phyloP scores from a whole-genome alignment of 2,888 invertebrate genomes.

The Omphaloscelis lunosa region DNA sequence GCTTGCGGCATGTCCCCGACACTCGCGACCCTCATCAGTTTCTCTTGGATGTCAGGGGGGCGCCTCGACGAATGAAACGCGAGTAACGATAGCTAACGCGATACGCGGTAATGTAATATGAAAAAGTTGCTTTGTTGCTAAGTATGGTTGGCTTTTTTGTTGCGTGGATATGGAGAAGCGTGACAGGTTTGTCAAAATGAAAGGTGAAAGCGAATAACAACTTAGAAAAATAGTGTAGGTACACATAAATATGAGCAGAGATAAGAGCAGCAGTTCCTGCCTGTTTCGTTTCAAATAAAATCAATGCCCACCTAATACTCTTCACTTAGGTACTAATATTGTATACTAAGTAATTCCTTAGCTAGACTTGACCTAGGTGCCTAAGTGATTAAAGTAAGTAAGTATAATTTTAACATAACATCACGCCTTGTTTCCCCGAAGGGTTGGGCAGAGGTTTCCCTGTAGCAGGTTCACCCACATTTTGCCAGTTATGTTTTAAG shows the following conservation, averaged over 20 bases:
- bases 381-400: too few relatives aligned
- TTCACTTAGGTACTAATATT: neutral
- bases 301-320: neutral
- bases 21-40: conserved; percentile 76
- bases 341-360: neutral
- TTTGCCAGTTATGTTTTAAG: too few relatives aligned
- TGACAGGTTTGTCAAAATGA: conserved; percentile 9
- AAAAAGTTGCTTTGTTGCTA: conserved; percentile 34
- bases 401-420: too few relatives aligned
- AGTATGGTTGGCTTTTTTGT: conserved; percentile 29
- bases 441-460: too few relatives aligned
- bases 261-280: neutral
- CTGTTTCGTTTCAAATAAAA: neutral
- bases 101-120: conserved; percentile 45
- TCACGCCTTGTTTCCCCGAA: too few relatives aligned
- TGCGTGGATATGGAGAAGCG: conserved; percentile 5
- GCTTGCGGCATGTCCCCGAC: conserved; percentile 71
- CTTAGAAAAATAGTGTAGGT: neutral
- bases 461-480: too few relatives aligned
- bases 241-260: neutral
- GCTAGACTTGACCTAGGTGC: too few relatives aligned
- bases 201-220: neutral
- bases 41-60: conserved; percentile 64
- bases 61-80: conserved; percentile 49
- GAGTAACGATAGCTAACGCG: conserved; percentile 44